A percentile compares a stretch with the other conserved stretches of the same genome.
These are phyloP conservation scores for Nasua narica DNA, from an alignment of 2,797 vertebrate genomes.

Conservation along the genomic window DNA sequence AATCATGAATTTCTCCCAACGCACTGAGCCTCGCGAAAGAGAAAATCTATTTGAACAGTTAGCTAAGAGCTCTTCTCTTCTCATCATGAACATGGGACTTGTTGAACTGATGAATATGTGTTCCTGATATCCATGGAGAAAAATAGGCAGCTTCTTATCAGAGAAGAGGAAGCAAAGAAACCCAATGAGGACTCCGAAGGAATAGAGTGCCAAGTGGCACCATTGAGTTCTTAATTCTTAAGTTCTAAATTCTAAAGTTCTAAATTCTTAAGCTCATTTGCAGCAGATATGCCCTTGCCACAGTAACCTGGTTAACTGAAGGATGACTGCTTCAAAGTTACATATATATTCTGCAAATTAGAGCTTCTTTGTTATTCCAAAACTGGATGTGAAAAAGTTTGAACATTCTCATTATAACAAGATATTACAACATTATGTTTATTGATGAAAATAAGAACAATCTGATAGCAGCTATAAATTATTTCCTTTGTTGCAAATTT, in stretches of 20 bases:
- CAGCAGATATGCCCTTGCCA: background rate
- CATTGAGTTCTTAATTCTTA: accelerated
- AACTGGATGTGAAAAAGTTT: background rate
- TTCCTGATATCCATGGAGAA: background rate
- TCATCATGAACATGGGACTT: background rate
- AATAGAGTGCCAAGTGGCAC: background rate
- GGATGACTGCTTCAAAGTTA: background rate
- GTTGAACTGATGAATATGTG: background rate
- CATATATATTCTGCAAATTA: background rate
- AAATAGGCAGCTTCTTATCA: background rate
- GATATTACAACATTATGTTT: background rate
- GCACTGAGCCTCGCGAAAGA: background rate
- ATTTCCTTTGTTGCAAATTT: background rate
- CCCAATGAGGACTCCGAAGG: background rate
- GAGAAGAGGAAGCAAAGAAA: background rate
- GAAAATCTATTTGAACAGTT: background rate
- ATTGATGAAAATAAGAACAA: background rate
- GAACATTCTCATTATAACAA: background rate
- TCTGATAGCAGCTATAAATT: background rate
- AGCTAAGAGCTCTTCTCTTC: background rate
- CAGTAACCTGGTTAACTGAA: background rate
- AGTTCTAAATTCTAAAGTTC: too few relatives aligned
- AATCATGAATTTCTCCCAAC: background rate
- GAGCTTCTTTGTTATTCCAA: background rate
- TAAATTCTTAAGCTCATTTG: background rate